phyloP scores from a whole-genome alignment of 2,113 vertebrate species.

The Alligator mississippiensis region DNA sequence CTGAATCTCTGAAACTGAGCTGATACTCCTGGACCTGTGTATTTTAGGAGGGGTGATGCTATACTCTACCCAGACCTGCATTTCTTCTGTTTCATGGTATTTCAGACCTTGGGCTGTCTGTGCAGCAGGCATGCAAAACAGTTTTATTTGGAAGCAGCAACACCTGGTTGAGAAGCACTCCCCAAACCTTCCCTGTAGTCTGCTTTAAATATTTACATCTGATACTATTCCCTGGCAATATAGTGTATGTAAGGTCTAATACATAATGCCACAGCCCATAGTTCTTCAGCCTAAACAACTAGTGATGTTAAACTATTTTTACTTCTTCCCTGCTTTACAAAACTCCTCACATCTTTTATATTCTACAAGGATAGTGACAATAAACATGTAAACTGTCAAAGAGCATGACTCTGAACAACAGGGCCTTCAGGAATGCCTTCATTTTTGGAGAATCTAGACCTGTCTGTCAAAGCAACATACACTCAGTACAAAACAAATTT shows the following conservation, averaged over 20 bases:
- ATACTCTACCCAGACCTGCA: too few relatives aligned
- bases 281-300: background rate
- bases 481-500: background rate
- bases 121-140: too few relatives aligned
- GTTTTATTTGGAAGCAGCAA: too few relatives aligned
- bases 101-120: too few relatives aligned
- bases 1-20: too few relatives aligned
- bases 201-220: background rate
- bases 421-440: background rate
- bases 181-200: background rate
- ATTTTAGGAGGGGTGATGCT: too few relatives aligned
- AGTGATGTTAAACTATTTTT: background rate
- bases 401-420: background rate
- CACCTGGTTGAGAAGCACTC: too few relatives aligned
- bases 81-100: too few relatives aligned
- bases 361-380: background rate
- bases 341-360: background rate
- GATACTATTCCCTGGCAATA: background rate
- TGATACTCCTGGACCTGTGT: too few relatives aligned
- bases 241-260: background rate
- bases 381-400: background rate
- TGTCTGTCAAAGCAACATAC: background rate
- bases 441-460: background rate
- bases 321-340: background rate
- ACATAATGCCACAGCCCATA: background rate